Base-by-base conservation (phyloP, 53 echinoderm and acorn worm genomes). In the Holothuria leucospilota region DNA sequence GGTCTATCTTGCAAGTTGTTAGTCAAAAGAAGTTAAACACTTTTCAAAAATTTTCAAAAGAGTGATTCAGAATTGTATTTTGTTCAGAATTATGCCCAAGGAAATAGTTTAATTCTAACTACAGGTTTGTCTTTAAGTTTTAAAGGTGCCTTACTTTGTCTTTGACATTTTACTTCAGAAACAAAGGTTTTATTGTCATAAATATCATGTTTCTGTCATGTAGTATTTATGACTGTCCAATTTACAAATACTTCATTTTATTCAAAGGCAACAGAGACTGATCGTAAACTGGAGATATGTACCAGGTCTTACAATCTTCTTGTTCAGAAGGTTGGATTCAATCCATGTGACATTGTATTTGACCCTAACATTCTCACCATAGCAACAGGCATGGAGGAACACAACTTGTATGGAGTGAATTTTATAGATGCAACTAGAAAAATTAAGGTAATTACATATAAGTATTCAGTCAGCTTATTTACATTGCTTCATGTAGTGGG, bases 331-430 rank as follows among this genome's bases (percentile, higher is more conserved):
- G 56, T 96, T 59, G 91, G 91, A 0, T 96, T 96, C 82, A 90
- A 96, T 84, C 93, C 94, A 18, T 94, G 94, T 86, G 97, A 96
- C 88, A 91, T 96, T 86, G 94, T 96, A 83, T 96, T 96, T 90
- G 97, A 96, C 87, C 97, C 97, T 56, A 96, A 96, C 88, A 96
- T 96, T 62, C 93, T 96, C 85, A 96, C 97, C 64, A 96, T 96
- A 91, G 97, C 97, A 52, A 96, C 97, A 23, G 97, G 97, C 62
- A 96, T 96, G 91, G 97, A 96, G 81, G 97, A 96, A 46, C 97
- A 96, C 77, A 96, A 96, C 24, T 87, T 93, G 58, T 96, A 96
- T 82, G 97, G 94, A 41, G 93, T 96, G 86, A 90, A 96, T 88
- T 96, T 88, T 89, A 93, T 96, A 30, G 90, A 90, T 49, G 91